phyloP scores from a whole-genome alignment of 2,888 invertebrate species.

The Alloscopus bannaensis region DNA sequence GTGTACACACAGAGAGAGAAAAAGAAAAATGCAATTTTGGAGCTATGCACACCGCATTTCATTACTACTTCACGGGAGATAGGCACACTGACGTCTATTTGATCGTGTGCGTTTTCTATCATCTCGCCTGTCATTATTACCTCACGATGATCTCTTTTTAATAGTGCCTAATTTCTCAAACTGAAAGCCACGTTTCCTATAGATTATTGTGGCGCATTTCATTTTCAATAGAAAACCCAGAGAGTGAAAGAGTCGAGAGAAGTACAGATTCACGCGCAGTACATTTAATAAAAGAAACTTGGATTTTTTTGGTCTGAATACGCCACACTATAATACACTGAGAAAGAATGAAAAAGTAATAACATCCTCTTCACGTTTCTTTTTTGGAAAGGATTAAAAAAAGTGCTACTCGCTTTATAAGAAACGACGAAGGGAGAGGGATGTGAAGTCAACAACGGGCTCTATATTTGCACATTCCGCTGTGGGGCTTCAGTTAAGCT shows the following conservation, averaged over 20 bases:
- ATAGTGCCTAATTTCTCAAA: slow-evolving; percentile 1
- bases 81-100: too few species aligned
- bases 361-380: slow-evolving; percentile 8
- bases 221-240: background rate
- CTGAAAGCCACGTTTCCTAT: background rate
- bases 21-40: slow-evolving; percentile 45
- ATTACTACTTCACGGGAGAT: too few species aligned
- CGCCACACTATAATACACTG: too few species aligned
- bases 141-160: slow-evolving; percentile 12
- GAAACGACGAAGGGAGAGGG: too few species aligned
- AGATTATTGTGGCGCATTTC: background rate
- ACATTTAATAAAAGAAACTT: too few species aligned
- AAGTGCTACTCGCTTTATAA: background rate
- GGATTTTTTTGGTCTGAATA: too few species aligned
- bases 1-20: too few species aligned
- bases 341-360: background rate
- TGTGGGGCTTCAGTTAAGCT: background rate
- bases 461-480: slow-evolving; percentile 4
- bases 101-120: background rate
- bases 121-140: slow-evolving; percentile 5
- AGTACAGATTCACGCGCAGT: slow-evolving; percentile 8
- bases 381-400: background rate
- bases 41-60: slow-evolving; percentile 14
- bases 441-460: too few species aligned
- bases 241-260: background rate